Evolutionary conservation across 2,797 vertebrate genomes (phyloP), one percentile per base, ranked within the genome.

Genomic region (Lagocephalus sceleratus): DNA sequence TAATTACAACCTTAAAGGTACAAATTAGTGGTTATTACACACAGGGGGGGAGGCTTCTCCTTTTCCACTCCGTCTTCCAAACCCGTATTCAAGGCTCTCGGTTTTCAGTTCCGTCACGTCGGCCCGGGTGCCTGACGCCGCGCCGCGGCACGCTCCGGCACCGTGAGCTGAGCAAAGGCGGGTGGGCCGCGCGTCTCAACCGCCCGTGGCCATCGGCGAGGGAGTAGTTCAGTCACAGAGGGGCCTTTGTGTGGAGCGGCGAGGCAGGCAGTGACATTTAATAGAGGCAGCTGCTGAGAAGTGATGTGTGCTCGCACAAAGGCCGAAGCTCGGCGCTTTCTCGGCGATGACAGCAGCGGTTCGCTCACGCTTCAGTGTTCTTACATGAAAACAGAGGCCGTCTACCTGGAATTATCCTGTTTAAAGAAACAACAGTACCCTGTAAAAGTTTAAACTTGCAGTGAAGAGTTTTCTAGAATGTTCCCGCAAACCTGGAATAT

Each of bases 191-290:
- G 68, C 57, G 47, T 65, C 61, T 82, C 64, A 51, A 26, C 81
- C 60, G 73, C 82, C 76, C 2, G 21, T 73, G 78, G 75, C 75
- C 64, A 76, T 66, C 1, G 21, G 65, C 63, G 59, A 71, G 35
- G 43, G 68, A 56, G 32, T 35, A 51, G 59, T 67, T 71, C 76
- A 78, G 76, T 77, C 71, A 80, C 70, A 78, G 60, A 63, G 57
- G 66, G 47, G 63, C 59, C 66, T 80, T 82, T 83, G 66, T 84
- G 65, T 68, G 74, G 19, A 51, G 63, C 32, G 43, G 38, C 42
- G 39, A 78, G 70, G 66, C 66, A 67, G 78, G 63, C 75, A 75
- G 49, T 87, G 86, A 87, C 79, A 87, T 88, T 87, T 85, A 83
- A 61, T 63, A 75, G 81, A 83, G 57, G 83, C 83, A 83, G 76